Evolutionary conservation across 2,888 invertebrate genomes (phyloP).

Genomic region (Apotomis capreana): DNA sequence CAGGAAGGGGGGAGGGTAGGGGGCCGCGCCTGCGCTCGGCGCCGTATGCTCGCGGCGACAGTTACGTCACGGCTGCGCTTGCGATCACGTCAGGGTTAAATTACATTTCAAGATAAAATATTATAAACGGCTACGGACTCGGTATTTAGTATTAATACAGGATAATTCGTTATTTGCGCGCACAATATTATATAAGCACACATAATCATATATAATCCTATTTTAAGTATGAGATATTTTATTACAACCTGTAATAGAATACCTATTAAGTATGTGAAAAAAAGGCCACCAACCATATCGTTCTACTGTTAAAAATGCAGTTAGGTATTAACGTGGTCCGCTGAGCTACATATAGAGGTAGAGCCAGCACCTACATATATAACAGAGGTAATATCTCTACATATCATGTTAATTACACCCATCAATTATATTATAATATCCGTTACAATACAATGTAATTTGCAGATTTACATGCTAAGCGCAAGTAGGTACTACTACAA

Average conservation of each 20-base stretch:
- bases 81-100: conserved; percentile 84
- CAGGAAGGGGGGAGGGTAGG: conserved; percentile 92
- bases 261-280: no score
- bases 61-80: conserved; percentile 65
- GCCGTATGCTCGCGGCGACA: conserved; percentile 83
- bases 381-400: no score
- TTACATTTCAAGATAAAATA: conserved; percentile 40
- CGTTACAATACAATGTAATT: no score
- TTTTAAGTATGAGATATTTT: background rate
- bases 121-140: conserved; percentile 4
- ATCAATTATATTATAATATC: no score
- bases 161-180: background rate
- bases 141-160: conserved; percentile 3
- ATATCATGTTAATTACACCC: no score
- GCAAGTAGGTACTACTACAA: no score
- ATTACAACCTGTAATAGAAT: background rate
- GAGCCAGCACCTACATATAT: no score
- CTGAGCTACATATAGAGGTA: no score
- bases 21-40: conserved; percentile 88
- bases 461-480: no score
- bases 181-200: background rate
- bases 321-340: no score
- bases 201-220: conserved; percentile 4
- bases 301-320: no score
- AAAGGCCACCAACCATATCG: no score